Evolutionary conservation across 1,140 invertebrate genomes (phyloP), one percentile per base, ranked within the genome.

Genomic region (Megalonaias nervosa): DNA sequence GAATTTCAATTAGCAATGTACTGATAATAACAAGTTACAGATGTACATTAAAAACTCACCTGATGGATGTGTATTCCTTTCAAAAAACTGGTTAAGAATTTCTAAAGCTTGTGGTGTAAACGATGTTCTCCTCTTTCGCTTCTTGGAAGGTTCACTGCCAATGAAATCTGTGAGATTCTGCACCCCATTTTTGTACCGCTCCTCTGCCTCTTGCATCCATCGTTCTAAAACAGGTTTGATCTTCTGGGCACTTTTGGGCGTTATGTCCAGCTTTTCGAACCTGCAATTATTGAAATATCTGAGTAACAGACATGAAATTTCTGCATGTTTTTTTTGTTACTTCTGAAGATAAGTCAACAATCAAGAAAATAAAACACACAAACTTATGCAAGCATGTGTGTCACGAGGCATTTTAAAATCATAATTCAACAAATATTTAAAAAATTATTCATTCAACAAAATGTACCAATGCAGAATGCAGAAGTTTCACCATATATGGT

Each of bases 251-350:
- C 97, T 98, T 93, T 99, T 98, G 90, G 97, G 97, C 89, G 97
- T 99, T 87, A 99, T 99, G 93, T 99, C 98, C 92, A 99, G 93
- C 93, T 99, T 99, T 93, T 99, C 98, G 94, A 99, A 99, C 95
- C 98, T 99, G 91, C 21, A 83, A 85, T 71, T 71, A 82, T 67
- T 48, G 38, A 48, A 48, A 48, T 6, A 48, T 48, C 4, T 48
- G 38, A 48, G 38, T 48, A 48, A 48, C 11, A 4, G 6, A 48
- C 9, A 48, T 48, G 38, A 48, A 48, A 6, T 0, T 48, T 48
- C 9, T 48, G 6, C 11, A 48, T 11, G 1, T 6, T 11, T 48
- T 31, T 48, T 48, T 48, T 48, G 38, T 48, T 11, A 48, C 38
- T 48, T 48, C 9, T 48, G 38, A 6, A 11, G 38, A 48, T 6